Percentiles rank a stretch among this genome's conserved stretches.
These are phyloP conservation scores for Prionace glauca DNA, from an alignment of 2,797 vertebrate species.

Conservation along the genomic window DNA sequence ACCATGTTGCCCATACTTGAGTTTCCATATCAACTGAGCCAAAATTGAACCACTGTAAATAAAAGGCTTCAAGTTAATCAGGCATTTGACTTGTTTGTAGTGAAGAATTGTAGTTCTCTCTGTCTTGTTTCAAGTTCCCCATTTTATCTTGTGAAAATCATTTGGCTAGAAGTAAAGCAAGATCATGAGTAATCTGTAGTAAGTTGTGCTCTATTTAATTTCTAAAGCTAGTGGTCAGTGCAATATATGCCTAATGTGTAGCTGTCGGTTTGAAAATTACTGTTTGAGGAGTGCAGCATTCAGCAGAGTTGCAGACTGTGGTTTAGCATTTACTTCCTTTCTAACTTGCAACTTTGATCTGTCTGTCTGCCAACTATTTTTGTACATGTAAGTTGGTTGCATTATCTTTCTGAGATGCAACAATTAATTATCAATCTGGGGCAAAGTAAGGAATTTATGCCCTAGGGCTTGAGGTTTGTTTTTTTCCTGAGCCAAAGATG, in stretches of 20 bases:
- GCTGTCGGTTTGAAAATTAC: background rate
- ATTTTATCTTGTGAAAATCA: background rate
- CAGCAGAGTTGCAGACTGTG: background rate
- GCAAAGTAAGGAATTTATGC: background rate
- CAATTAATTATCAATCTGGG: background rate
- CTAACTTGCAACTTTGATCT: background rate
- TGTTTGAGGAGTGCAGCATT: background rate
- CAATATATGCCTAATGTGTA: background rate
- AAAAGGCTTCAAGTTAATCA: background rate
- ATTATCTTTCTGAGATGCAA: background rate
- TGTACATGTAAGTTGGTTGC: background rate
- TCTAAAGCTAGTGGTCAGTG: background rate
- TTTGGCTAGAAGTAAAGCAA: background rate
- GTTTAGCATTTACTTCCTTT: background rate
- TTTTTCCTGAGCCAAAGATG: background rate
- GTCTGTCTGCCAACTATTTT: background rate
- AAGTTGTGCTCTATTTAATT: background rate
- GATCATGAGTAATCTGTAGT: background rate
- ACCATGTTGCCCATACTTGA: background rate
- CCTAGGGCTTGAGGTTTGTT: background rate
- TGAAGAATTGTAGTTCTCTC: background rate
- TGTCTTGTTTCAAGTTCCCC: background rate
- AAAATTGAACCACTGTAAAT: background rate
- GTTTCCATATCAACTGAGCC: background rate
- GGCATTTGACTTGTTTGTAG: background rate